phyloP scores from a whole-genome alignment of 2,888 invertebrate species.

The Erebia epiphron region DNA sequence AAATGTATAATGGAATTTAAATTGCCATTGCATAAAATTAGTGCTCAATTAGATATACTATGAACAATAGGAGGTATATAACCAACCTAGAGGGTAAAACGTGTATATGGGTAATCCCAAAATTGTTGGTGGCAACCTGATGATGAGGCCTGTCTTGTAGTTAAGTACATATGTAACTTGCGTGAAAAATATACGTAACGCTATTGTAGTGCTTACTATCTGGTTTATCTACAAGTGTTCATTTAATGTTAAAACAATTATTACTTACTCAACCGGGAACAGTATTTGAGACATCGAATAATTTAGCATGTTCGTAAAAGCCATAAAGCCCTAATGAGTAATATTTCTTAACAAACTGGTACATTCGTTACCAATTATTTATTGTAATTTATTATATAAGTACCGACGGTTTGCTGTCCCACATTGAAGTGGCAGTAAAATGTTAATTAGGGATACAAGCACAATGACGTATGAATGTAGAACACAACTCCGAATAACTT shows the following conservation, averaged over 20 bases:
- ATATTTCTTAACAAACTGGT: slow-evolving; percentile 35
- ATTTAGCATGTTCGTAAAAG: slow-evolving; percentile 6
- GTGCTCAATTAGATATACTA: too few relatives aligned
- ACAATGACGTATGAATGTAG: neutral
- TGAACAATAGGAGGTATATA: too few relatives aligned
- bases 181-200: neutral
- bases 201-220: neutral
- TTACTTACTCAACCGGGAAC: slow-evolving; percentile 5
- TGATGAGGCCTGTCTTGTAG: too few relatives aligned
- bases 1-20: too few relatives aligned
- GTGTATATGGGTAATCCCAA: too few relatives aligned
- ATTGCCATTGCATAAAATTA: too few relatives aligned
- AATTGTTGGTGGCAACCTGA: too few relatives aligned
- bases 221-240: neutral
- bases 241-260: neutral
- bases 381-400: slow-evolving; percentile 35
- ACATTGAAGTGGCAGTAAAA: slow-evolving; percentile 35
- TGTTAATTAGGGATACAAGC: slow-evolving; percentile 13
- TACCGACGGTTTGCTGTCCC: slow-evolving; percentile 24
- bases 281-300: slow-evolving; percentile 1
- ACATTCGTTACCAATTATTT: slow-evolving; percentile 34
- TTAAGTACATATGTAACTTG: neutral
- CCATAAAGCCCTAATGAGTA: slow-evolving; percentile 35
- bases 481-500: neutral
- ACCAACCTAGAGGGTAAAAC: too few relatives aligned